phyloP scores from a whole-genome alignment of 2,113 vertebrate genomes.

The Lathamus discolor region DNA sequence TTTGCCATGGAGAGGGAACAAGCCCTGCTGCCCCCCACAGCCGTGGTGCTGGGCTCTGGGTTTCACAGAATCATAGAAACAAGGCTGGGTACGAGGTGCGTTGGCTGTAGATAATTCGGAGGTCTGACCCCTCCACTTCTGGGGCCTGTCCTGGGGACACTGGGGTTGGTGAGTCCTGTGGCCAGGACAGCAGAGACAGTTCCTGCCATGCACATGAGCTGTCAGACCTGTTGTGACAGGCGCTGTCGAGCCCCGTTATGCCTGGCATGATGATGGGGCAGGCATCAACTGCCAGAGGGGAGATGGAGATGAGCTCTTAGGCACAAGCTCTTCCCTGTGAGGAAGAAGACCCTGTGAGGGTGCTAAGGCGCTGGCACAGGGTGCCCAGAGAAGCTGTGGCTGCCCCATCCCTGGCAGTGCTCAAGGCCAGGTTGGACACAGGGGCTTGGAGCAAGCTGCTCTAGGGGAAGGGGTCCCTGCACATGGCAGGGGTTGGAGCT shows the following conservation, averaged over 20 bases:
- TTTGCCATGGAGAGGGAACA: background rate
- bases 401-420: too few relatives aligned
- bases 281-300: background rate
- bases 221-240: background rate
- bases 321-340: background rate
- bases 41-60: rapidly evolving
- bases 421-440: too few relatives aligned
- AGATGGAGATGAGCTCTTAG: background rate
- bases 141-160: background rate
- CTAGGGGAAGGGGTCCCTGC: background rate
- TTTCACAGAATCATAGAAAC: background rate
- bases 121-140: background rate
- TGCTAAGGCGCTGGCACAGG: background rate
- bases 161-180: rapidly evolving
- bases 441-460: too few relatives aligned
- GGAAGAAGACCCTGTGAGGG: background rate
- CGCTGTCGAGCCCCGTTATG: background rate
- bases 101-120: background rate
- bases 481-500: background rate
- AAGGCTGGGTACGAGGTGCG: background rate
- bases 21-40: background rate
- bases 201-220: background rate
- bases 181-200: rapidly evolving
- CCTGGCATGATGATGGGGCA: background rate
- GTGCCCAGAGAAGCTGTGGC: too few relatives aligned